Evolutionary conservation across 2,113 vertebrate species (phyloP).

Genomic region (Myiagra hebetior): DNA sequence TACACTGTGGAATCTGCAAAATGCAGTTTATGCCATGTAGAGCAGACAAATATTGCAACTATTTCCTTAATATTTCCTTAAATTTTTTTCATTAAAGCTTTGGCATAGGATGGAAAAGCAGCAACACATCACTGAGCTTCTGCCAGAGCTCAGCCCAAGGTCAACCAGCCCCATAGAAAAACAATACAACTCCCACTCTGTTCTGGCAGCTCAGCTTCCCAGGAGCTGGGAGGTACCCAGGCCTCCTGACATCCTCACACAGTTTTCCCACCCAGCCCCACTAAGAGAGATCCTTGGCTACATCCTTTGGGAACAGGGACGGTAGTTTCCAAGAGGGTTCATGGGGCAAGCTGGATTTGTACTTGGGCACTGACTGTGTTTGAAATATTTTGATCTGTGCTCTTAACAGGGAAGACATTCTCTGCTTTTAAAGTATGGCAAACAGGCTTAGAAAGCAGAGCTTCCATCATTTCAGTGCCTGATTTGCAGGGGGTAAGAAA

Average conservation of each 20-base stretch:
- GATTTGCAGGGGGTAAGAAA: background rate
- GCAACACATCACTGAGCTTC: background rate
- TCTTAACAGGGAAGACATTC: background rate
- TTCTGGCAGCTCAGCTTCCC: background rate
- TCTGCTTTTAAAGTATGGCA: background rate
- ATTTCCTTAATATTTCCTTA: constrained; percentile 29
- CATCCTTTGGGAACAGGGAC: background rate
- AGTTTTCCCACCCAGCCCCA: background rate
- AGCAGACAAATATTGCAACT: background rate
- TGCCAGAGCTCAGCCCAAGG: background rate
- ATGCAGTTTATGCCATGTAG: background rate
- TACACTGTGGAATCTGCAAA: background rate
- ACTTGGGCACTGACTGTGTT: background rate
- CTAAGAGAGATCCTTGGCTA: background rate
- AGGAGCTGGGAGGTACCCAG: background rate
- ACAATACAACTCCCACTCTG: background rate
- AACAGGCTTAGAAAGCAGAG: background rate
- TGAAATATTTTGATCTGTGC: background rate
- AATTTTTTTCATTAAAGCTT: background rate
- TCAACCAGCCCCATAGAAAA: background rate
- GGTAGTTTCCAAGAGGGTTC: background rate
- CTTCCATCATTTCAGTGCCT: background rate
- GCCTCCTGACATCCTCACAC: background rate
- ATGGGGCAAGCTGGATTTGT: background rate
- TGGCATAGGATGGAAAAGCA: background rate